Conservation (phyloP, 2,113 vertebrate species). For the Cephalophus harveyi region DNA sequence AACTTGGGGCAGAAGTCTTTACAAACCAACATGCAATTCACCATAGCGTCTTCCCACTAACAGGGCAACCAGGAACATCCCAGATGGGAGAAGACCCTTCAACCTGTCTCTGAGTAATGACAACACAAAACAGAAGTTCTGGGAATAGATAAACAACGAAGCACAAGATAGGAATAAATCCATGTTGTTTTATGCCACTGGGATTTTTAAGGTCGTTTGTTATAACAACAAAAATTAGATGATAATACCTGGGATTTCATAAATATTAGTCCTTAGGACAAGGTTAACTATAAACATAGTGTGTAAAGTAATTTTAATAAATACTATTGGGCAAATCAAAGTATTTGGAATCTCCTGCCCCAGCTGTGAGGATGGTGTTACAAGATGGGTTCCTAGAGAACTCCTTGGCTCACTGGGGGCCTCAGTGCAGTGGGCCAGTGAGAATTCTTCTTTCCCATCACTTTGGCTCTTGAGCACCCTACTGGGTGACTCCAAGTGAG, state of each 20-base stretch:
- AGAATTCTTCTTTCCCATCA: background rate
- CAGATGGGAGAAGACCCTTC: background rate
- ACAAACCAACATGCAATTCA: background rate
- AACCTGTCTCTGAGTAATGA: background rate
- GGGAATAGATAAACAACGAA: rapidly evolving
- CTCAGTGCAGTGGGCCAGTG: background rate
- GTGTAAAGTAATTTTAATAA: background rate
- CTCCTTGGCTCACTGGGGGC: background rate
- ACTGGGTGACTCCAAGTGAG: background rate
- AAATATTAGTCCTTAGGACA: background rate
- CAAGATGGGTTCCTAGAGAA: background rate
- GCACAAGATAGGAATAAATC: background rate
- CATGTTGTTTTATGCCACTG: background rate
- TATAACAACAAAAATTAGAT: background rate
- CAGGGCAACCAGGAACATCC: background rate
- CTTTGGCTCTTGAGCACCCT: background rate
- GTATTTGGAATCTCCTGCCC: background rate
- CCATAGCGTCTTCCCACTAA: background rate
- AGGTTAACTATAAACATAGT: background rate
- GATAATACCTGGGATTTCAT: background rate
- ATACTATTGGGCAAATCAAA: background rate
- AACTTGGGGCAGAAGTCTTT: background rate
- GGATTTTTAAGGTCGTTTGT: background rate
- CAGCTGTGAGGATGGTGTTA: background rate
- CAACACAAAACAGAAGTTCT: background rate